These are phyloP conservation scores for Troides helena DNA, from an alignment of 2,888 invertebrate genomes.

Conservation along the genomic window DNA sequence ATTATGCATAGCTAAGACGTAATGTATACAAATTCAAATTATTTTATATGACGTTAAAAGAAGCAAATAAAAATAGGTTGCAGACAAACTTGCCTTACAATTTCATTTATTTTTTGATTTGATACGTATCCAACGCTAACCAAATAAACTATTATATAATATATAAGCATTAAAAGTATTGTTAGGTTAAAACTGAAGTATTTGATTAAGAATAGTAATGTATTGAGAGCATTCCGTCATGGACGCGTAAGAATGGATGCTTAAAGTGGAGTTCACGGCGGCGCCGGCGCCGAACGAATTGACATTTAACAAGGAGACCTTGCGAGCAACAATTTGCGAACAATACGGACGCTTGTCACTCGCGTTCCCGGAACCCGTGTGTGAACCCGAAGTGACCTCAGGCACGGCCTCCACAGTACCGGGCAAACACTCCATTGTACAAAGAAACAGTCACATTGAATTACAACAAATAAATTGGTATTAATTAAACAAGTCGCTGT, in stretches of 20 bases:
- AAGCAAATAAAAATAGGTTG: neutral
- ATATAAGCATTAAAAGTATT: neutral
- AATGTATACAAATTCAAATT: too few relatives aligned
- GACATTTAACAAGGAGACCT: slow-evolving; percentile 72
- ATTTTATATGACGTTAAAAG: too few relatives aligned
- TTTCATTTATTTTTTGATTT: neutral
- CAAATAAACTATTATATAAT: neutral
- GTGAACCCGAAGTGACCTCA: slow-evolving; percentile 60
- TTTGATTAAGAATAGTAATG: slow-evolving; percentile 28
- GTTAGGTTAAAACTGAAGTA: neutral
- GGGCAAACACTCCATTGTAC: slow-evolving; percentile 37
- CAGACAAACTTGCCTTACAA: neutral
- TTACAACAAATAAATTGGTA: slow-evolving; percentile 24
- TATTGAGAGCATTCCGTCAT: slow-evolving; percentile 35
- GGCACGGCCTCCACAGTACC: slow-evolving; percentile 49
- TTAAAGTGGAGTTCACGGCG: slow-evolving; percentile 42
- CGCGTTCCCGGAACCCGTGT: slow-evolving; percentile 67
- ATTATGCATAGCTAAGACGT: neutral
- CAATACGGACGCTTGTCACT: slow-evolving; percentile 73
- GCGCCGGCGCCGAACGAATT: slow-evolving; percentile 63
- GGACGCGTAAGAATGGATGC: slow-evolving; percentile 35
- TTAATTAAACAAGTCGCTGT: slow-evolving; percentile 25
- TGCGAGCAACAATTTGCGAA: slow-evolving; percentile 49
- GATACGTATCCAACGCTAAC: neutral
- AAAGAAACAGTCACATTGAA: slow-evolving; percentile 29